Evolutionary conservation across 1,140 invertebrate species (phyloP).

Genomic region (Papilio helenus): DNA sequence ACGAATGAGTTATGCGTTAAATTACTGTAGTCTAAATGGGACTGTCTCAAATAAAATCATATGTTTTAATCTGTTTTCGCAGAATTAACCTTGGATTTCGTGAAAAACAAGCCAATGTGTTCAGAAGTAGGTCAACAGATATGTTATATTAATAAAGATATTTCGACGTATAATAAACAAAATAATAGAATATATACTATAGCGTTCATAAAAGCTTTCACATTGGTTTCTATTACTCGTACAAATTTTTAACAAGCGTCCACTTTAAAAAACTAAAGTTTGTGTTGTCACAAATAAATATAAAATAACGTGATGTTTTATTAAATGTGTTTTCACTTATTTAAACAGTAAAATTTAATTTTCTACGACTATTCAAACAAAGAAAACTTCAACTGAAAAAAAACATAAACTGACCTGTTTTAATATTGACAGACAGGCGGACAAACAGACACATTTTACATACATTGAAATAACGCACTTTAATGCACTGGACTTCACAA

Average conservation of each 20-base stretch:
- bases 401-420: constrained; percentile 21
- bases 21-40: not conserved
- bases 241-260: no score
- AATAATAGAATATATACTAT: not conserved
- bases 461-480: constrained; percentile 29
- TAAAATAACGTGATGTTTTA: no score
- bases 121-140: constrained; percentile 1
- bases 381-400: not conserved
- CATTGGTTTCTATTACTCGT: not conserved
- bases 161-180: not conserved
- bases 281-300: no score
- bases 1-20: not conserved
- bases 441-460: constrained; percentile 28
- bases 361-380: no score
- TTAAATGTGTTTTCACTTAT: no score
- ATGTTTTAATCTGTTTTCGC: not conserved
- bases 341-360: no score
- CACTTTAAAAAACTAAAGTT: no score
- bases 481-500: not conserved
- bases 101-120: not conserved
- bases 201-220: not conserved
- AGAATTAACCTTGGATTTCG: constrained; percentile 1
- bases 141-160: not conserved
- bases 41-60: not conserved
- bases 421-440: constrained; percentile 28